A percentile compares a stretch with the other conserved stretches of the same genome.
These are phyloP conservation scores for Fulmarus glacialis DNA, from an alignment of 2,113 vertebrate species.

Conservation along the genomic window DNA sequence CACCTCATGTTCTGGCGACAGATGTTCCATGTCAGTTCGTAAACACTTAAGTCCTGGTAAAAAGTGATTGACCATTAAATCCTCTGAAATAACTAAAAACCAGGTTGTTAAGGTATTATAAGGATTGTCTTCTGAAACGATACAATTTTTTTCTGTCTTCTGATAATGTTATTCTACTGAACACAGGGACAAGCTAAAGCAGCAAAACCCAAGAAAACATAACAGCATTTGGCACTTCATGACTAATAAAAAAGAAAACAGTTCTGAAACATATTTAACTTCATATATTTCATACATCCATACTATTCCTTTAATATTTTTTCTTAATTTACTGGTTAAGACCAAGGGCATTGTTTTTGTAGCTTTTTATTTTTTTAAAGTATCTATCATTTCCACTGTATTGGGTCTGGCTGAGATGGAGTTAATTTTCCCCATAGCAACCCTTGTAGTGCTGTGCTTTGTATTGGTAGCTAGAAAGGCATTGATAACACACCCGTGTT, in stretches of 20 bases:
- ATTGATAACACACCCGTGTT: background rate
- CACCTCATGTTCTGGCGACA: conserved; percentile 98
- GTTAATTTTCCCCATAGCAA: background rate
- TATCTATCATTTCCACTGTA: background rate
- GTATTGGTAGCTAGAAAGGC: background rate
- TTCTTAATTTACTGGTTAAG: background rate
- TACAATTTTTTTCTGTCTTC: background rate
- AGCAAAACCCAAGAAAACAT: background rate
- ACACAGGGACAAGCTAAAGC: background rate
- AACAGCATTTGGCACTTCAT: background rate
- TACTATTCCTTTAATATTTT: background rate
- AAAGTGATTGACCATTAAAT: conserved; percentile 98
- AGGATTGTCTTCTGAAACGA: background rate
- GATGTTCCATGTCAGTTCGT: conserved; percentile 94
- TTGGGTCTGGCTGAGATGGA: background rate
- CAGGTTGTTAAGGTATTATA: conserved; percentile 77
- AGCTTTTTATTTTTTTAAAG: background rate
- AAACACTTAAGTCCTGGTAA: conserved; percentile 96
- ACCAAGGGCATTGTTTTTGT: background rate
- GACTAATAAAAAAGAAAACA: background rate
- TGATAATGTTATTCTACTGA: background rate
- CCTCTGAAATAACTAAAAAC: conserved; percentile 93
- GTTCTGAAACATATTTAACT: background rate
- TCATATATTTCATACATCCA: background rate
- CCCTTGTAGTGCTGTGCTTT: background rate